Conservation (phyloP, 1,140 invertebrate genomes). For the Aphis craccivora region DNA sequence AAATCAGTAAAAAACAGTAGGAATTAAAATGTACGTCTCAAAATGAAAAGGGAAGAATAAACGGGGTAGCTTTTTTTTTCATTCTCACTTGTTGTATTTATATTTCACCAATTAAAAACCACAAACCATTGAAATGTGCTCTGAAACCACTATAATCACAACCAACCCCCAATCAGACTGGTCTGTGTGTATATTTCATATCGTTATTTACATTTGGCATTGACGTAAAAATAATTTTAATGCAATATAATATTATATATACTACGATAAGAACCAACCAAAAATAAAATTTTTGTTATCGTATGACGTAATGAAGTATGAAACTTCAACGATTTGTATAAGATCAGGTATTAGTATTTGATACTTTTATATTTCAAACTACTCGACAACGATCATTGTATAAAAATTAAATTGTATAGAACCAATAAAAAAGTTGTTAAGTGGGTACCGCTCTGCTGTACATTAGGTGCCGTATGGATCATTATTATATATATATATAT, state of each 20-base stretch:
- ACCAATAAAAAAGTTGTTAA: no score
- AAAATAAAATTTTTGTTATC: neutral
- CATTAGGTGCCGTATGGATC: no score
- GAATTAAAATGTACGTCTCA: conserved; percentile 22
- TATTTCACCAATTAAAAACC: conserved; percentile 53
- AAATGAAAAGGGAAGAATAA: neutral
- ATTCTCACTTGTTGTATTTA: conserved; percentile 31
- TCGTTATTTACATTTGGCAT: neutral
- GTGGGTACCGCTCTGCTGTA: no score
- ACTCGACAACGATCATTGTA: neutral
- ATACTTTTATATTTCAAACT: neutral
- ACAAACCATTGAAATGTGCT: conserved; percentile 23
- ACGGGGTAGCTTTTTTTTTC: neutral
- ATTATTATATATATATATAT: no score
- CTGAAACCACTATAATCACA: neutral
- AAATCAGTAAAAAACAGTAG: neutral
- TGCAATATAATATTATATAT: neutral
- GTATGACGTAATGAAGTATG: neutral
- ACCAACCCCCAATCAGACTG: neutral
- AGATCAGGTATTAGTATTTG: neutral
- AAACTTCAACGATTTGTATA: neutral
- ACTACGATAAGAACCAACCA: neutral
- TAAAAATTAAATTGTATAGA: neutral
- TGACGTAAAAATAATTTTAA: conserved; percentile 1
- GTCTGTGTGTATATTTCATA: conserved; percentile 7